A percentile compares a stretch with the other conserved stretches of the same genome.
These are phyloP conservation scores for Epizoanthus illoricatus DNA, from an alignment of 92 coral and sea anemone species.

Conservation along the genomic window DNA sequence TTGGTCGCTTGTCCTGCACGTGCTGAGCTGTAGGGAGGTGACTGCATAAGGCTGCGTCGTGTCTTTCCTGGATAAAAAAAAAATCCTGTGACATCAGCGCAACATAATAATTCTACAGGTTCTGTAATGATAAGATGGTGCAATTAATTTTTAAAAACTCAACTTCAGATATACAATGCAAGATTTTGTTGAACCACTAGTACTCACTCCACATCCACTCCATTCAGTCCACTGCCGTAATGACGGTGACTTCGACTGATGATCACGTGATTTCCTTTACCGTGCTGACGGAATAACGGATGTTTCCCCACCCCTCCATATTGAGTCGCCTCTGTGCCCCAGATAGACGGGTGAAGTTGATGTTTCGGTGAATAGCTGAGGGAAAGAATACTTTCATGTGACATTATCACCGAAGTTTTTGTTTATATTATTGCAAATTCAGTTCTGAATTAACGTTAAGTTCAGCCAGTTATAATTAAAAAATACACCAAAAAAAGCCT, in stretches of 20 bases:
- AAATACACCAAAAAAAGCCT: too few relatives aligned
- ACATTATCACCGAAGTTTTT: background rate
- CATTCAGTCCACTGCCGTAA: constrained; percentile 25
- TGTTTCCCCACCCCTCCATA: constrained; percentile 35
- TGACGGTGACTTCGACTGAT: constrained; percentile 41
- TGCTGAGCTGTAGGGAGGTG: constrained; percentile 27
- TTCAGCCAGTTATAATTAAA: too few relatives aligned
- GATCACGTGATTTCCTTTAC: constrained; percentile 23
- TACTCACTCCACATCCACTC: constrained; percentile 13
- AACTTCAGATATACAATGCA: too few relatives aligned
- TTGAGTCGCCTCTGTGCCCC: constrained; percentile 36
- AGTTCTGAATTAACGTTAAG: too few relatives aligned
- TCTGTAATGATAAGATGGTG: too few relatives aligned
- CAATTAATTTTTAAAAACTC: too few relatives aligned
- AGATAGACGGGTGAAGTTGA: background rate
- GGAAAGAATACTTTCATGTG: background rate
- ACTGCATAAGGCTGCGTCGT: constrained; percentile 23
- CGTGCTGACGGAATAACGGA: background rate
- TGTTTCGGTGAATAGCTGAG: background rate
- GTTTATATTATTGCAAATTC: too few relatives aligned
- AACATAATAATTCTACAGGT: too few relatives aligned
- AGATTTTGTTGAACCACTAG: too few relatives aligned
- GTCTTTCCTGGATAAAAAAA: background rate
- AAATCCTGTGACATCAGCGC: too few relatives aligned
- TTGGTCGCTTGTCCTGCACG: constrained; percentile 28